phyloP scores from a whole-genome alignment of 1,140 invertebrate species.

The Chrysoperla carnea region DNA sequence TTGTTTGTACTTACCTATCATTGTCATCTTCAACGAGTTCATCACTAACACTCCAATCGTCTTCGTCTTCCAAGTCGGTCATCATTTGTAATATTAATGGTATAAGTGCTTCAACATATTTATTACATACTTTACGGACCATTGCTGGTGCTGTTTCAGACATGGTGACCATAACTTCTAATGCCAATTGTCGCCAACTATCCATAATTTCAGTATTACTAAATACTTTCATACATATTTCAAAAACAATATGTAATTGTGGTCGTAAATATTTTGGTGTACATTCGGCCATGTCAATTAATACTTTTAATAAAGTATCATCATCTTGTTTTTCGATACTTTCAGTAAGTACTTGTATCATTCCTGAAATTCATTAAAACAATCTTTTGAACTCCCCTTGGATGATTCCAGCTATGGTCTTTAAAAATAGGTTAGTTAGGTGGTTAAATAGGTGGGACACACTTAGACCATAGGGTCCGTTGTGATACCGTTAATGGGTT shows the following conservation, averaged over 20 bases:
- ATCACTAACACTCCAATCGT: slow-evolving; percentile 64
- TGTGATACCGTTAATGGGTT: too few relatives aligned
- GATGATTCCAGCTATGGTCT: too few relatives aligned
- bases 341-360: slow-evolving; percentile 50
- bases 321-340: slow-evolving; percentile 74
- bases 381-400: too few relatives aligned
- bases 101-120: slow-evolving; percentile 62
- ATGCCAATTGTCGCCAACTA: slow-evolving; percentile 72
- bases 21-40: slow-evolving; percentile 74
- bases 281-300: slow-evolving; percentile 87
- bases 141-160: slow-evolving; percentile 90
- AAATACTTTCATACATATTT: slow-evolving; percentile 76
- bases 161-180: slow-evolving; percentile 89
- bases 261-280: slow-evolving; percentile 82
- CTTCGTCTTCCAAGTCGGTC: slow-evolving; percentile 91
- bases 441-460: too few relatives aligned
- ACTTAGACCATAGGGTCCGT: too few relatives aligned
- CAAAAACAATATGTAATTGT: slow-evolving; percentile 73
- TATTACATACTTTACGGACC: slow-evolving; percentile 75
- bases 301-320: slow-evolving; percentile 73
- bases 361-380: slow-evolving; percentile 4
- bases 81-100: slow-evolving; percentile 84
- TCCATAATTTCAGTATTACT: slow-evolving; percentile 59
- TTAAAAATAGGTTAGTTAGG: too few relatives aligned
- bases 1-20: slow-evolving; percentile 27